Evolutionary conservation across 2,113 vertebrate genomes (phyloP).

Genomic region (Fregata magnificens): DNA sequence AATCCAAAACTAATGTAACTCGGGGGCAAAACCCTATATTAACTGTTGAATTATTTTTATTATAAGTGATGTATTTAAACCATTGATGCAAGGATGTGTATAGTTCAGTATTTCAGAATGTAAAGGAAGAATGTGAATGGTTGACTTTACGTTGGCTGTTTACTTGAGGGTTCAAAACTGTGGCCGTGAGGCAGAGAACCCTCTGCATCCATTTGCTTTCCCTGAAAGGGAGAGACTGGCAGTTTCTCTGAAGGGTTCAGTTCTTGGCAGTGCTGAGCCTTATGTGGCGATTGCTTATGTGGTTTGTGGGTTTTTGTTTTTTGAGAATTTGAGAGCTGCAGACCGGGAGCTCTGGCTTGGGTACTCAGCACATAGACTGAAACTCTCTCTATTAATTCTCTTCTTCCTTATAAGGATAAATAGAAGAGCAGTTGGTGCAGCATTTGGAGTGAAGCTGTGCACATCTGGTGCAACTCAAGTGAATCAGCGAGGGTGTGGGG

Average conservation of each 20-base stretch:
- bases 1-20: not conserved
- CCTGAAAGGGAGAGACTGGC: not conserved
- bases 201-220: not conserved
- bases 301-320: not conserved
- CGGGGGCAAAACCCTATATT: rapidly evolving
- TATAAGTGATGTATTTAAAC: rapidly evolving
- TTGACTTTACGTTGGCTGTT: not conserved
- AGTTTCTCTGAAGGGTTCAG: rapidly evolving
- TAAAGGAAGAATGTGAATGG: not conserved
- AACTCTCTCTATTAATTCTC: not conserved
- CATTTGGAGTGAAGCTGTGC: rapidly evolving
- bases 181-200: not conserved
- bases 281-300: rapidly evolving
- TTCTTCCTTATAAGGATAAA: slow-evolving; percentile 32
- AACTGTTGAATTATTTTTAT: rapidly evolving
- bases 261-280: not conserved
- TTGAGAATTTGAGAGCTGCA: not conserved
- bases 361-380: not conserved
- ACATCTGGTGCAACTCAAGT: not conserved
- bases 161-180: not conserved
- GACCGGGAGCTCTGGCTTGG: not conserved
- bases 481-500: not conserved
- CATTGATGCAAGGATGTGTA: not conserved
- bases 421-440: not conserved
- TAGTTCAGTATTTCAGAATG: rapidly evolving